Base-by-base conservation (phyloP, 2,113 vertebrate genomes). In the Pardalotus punctatus region DNA sequence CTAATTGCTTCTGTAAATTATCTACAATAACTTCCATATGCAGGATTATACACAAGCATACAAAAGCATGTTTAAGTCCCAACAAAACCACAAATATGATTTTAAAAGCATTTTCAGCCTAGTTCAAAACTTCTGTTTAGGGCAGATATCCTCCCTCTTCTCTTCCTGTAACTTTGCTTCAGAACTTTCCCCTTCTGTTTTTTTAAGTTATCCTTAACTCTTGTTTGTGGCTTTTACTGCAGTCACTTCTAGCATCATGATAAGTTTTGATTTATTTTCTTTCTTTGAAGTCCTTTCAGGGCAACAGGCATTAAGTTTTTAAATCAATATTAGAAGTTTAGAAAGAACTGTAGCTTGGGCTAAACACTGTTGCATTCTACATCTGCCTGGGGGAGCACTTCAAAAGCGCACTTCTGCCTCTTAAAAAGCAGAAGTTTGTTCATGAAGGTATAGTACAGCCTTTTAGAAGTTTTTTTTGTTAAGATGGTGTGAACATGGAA, bases 271-370 rank as follows among this genome's bases (percentile, higher is more conserved):
- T 97, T 95, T 92, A 71, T 62, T 72, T 29, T 10, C 58, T 93
- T 90, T 95, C 96, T 97, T 97, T 98, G 96, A 98, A 97, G 96
- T 97, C 57, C 65, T 93, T 96, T 97, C 90, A 96, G 96, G 87
- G 95, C 96, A 97, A 95, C 72, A 93, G 88, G 70, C 95, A 92
- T 97, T 86, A 97, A 85, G 91, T 97, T 97, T 97, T 97, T 74
- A 96, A 97, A 96, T 97, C 97, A 97, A 90, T 95, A 94, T 43
- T 97, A 92, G 83, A 97, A 95, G 90, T 97, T 90, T 95, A 97
- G 97, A 92, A 97, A 89, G 94, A 88, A 65, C 87, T 77, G 76
- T 91, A 91, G 96, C 93, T 97, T 87, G 94, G 61, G 91, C 94
- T 97, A 88, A 98, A 92, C 89, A 87, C 86, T 85, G 58, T 95